phyloP scores from a whole-genome alignment of 2,113 vertebrate genomes.

The Tetraodon nigroviridis region DNA sequence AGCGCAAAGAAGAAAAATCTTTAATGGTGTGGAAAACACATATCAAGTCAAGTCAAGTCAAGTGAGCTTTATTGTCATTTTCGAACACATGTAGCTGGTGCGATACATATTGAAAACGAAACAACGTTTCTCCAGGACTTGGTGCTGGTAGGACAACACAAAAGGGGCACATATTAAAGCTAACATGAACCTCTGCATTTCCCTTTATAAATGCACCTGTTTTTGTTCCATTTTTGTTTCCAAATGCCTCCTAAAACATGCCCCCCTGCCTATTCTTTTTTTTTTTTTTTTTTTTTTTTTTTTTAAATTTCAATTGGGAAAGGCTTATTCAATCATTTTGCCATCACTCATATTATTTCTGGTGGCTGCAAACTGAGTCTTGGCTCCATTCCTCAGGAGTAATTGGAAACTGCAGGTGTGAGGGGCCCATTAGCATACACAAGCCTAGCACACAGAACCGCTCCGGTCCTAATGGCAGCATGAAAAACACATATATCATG shows the following conservation, averaged over 20 bases:
- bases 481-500: slow-evolving; percentile 72
- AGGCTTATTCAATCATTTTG: slow-evolving; percentile 64
- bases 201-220: slow-evolving; percentile 15
- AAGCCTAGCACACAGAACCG: slow-evolving; percentile 52
- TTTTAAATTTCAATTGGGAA: slow-evolving; percentile 48
- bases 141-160: no score
- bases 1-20: slow-evolving; percentile 14
- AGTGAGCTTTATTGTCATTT: no score
- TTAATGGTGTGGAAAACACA: slow-evolving; percentile 2
- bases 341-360: slow-evolving; percentile 71
- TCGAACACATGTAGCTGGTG: no score
- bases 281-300: slow-evolving; percentile 3
- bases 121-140: no score
- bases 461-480: slow-evolving; percentile 62
- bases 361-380: slow-evolving; percentile 62
- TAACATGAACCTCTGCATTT: slow-evolving; percentile 4
- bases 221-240: slow-evolving; percentile 21
- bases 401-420: slow-evolving; percentile 76
- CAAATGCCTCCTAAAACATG: slow-evolving; percentile 11
- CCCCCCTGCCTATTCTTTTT: not conserved
- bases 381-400: slow-evolving; percentile 68
- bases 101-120: no score
- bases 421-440: slow-evolving; percentile 73
- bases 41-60: no score
- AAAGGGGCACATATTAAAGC: slow-evolving; percentile 13